These are phyloP conservation scores for Adrianichthys oophorus DNA, from an alignment of 2,797 vertebrate genomes.

Conservation along the genomic window DNA sequence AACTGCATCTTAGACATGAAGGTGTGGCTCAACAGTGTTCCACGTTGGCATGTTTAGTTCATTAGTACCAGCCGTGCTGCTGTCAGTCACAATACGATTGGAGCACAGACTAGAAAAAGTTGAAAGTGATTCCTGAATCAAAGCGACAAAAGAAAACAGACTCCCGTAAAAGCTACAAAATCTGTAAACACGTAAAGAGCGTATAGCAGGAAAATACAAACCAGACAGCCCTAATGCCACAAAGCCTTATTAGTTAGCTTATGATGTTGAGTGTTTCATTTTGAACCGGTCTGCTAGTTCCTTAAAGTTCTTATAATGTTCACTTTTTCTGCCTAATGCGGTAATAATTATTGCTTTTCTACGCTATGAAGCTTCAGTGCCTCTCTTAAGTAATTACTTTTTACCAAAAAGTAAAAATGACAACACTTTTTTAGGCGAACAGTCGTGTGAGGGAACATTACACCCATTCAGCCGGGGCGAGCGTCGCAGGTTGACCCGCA, in stretches of 20 bases:
- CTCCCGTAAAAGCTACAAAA: conserved; percentile 56
- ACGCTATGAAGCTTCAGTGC: conserved; percentile 72
- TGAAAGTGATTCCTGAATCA: conserved; percentile 29
- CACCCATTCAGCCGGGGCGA: conserved; percentile 18
- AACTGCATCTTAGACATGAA: too few relatives aligned
- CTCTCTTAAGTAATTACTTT: conserved; percentile 47
- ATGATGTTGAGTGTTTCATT: conserved; percentile 17
- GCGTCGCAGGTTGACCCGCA: conserved; percentile 21
- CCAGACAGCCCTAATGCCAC: conserved; percentile 12
- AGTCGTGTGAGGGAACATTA: conserved; percentile 38
- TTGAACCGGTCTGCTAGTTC: conserved; percentile 17
- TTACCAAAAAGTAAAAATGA: conserved; percentile 65
- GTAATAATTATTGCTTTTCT: conserved; percentile 73
- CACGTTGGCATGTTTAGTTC: conserved; percentile 41
- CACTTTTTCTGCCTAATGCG: conserved; percentile 41
- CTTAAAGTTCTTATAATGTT: conserved; percentile 19
- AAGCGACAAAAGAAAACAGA: conserved; percentile 7
- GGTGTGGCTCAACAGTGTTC: conserved; percentile 18
- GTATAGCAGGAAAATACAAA: conserved; percentile 30
- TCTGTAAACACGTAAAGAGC: conserved; percentile 44
- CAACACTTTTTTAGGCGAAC: conserved; percentile 56
- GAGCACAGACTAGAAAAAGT: conserved; percentile 7
- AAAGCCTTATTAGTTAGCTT: conserved; percentile 18
- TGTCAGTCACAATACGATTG: conserved; percentile 10
- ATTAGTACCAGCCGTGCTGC: conserved; percentile 17